Percentiles rank a stretch among this genome's conserved stretches.
Evolutionary conservation across 2,888 invertebrate genomes (phyloP).

Genomic region (Drosophila phalerata): DNA sequence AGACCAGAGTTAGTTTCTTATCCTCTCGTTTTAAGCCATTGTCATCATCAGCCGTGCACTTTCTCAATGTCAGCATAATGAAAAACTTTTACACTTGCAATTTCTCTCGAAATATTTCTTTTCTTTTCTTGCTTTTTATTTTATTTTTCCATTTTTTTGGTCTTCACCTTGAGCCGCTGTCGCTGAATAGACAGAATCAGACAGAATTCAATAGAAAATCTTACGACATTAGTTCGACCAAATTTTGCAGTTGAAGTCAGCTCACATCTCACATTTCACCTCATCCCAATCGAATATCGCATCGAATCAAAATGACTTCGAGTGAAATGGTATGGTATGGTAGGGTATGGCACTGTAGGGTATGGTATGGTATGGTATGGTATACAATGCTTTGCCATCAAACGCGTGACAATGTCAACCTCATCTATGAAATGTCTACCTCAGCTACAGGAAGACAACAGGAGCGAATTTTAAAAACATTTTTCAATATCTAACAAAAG

Average conservation of each 20-base stretch:
- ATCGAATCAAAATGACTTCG: conserved; percentile 26
- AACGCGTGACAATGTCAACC: conserved; percentile 56
- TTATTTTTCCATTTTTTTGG: not conserved
- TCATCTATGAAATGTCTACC: conserved; percentile 58
- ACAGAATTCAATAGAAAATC: conserved; percentile 38
- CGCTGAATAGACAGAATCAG: conserved; percentile 63
- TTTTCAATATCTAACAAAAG: too few relatives aligned
- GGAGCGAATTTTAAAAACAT: conserved; percentile 26
- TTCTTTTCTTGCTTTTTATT: not conserved
- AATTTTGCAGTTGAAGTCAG: conserved; percentile 51
- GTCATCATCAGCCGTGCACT: conserved; percentile 22
- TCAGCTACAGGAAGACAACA: conserved; percentile 21
- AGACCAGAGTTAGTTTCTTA: not conserved
- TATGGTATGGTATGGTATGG: conserved; percentile 10
- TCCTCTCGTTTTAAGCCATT: not conserved
- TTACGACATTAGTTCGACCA: conserved; percentile 62
- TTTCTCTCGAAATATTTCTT: conserved; percentile 35
- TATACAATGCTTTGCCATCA: conserved; percentile 18
- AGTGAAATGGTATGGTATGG: conserved; percentile 19
- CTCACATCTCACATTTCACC: conserved; percentile 25
- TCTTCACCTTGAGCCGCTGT: conserved; percentile 41
- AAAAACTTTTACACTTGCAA: conserved; percentile 52
- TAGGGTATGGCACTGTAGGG: too few relatives aligned
- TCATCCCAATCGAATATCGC: conserved; percentile 22
- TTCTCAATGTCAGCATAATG: conserved; percentile 67